Percentiles rank a stretch among this genome's conserved stretches.
These are phyloP conservation scores for Bergia puertoricense DNA, from an alignment of 92 coral and sea anemone species.

Conservation along the genomic window DNA sequence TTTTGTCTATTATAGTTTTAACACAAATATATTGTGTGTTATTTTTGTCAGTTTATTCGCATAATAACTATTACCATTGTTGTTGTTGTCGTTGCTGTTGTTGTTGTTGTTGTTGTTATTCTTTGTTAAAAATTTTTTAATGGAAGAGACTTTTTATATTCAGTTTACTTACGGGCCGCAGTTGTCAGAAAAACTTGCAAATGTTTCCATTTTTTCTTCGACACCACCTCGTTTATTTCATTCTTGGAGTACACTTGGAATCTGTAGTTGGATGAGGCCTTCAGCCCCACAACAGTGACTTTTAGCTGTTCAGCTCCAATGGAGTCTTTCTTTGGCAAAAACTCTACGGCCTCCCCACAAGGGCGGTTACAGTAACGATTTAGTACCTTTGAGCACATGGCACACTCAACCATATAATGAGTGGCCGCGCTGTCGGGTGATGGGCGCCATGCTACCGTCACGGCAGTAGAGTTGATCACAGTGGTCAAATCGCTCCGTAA, in stretches of 20 bases:
- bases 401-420: slow-evolving; percentile 4
- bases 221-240: slow-evolving; percentile 13
- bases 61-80: too few relatives aligned
- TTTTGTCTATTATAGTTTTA: too few relatives aligned
- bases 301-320: not conserved
- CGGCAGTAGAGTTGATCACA: slow-evolving; percentile 7
- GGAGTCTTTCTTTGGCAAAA: slow-evolving; percentile 10
- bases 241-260: slow-evolving; percentile 19
- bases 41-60: too few relatives aligned
- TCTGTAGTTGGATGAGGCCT: not conserved
- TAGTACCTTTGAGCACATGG: slow-evolving; percentile 7
- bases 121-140: too few relatives aligned
- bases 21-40: too few relatives aligned
- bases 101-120: too few relatives aligned
- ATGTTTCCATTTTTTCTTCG: slow-evolving; percentile 14
- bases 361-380: not conserved
- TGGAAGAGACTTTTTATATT: too few relatives aligned
- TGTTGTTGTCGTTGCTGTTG: too few relatives aligned
- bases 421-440: not conserved
- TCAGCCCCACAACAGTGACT: not conserved
- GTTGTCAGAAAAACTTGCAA: not conserved
- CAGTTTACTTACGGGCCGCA: slow-evolving; percentile 2
- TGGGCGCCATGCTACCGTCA: not conserved
- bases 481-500: not conserved
- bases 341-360: slow-evolving; percentile 14